Evolutionary conservation across 2,113 vertebrate genomes (phyloP).

Genomic region (Poeciliopsis occidentalis): DNA sequence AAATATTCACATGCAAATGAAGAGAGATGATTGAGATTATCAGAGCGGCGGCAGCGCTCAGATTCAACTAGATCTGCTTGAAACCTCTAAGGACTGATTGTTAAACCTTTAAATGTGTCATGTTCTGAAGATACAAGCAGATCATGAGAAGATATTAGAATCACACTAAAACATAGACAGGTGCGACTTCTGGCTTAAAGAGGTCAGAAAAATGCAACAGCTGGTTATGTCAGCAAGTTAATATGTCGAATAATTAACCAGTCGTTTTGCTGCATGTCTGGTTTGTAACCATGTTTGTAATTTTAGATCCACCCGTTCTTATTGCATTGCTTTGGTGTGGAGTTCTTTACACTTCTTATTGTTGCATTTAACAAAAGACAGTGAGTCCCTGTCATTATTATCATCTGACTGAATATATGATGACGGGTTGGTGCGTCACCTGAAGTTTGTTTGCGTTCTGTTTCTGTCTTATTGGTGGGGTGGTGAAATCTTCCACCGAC

Average conservation of each 20-base stretch:
- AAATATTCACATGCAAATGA: constrained; percentile 17
- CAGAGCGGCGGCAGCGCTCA: not conserved
- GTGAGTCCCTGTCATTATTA: not conserved
- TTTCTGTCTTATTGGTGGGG: too few species aligned
- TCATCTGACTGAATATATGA: not conserved
- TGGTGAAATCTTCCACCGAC: not conserved
- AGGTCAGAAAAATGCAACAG: not conserved
- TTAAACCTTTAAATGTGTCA: not conserved
- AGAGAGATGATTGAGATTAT: not conserved
- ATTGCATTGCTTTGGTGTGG: not conserved
- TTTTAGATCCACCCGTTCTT: not conserved
- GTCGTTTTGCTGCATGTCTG: not conserved
- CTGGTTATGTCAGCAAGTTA: constrained; percentile 3
- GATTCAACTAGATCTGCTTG: not conserved
- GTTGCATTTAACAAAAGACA: not conserved
- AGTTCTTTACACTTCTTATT: not conserved
- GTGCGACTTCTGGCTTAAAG: constrained; percentile 1
- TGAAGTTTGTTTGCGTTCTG: not conserved
- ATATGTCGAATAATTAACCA: not conserved
- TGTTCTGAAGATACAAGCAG: not conserved
- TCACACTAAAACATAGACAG: not conserved
- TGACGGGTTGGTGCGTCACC: not conserved
- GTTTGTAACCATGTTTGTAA: too few species aligned
- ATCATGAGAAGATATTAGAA: not conserved
- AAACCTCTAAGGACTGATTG: not conserved